Base-by-base conservation (phyloP, 1,140 invertebrate genomes). In the Caerostris darwini region DNA sequence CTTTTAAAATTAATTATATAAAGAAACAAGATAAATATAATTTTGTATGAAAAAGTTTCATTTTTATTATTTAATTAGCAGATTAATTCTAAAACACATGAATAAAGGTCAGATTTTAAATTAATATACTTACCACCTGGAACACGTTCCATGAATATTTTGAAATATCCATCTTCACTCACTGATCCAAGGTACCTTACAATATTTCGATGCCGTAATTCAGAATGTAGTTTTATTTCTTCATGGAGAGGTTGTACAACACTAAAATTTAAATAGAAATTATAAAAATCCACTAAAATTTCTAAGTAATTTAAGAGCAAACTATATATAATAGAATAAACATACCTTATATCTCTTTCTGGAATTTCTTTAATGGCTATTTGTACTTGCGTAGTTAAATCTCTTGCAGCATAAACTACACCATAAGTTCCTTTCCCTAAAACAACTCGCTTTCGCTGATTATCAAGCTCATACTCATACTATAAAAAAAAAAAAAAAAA, bases 141-240 rank as follows among this genome's bases (percentile, higher is more conserved):
- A 64, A 99, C 99, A 97, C 99, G 98, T 96, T 99, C 99, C 99
- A 99, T 99, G 96, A 99, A 99, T 95, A 99, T 99, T 96, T 99
- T 99, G 92, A 97, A 97, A 95, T 99, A 99, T 69, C 98, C 99
- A 96, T 99, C 97, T 96, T 99, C 99, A 94, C 98, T 99, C 64
- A 98, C 97, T 58, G 99, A 99, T 0, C 99, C 99, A 57, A 99
- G 97, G 96, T 99, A 99, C 96, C 98, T 98, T 0, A 99, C 99
- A 95, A 99, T 99, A 96, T 99, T 99, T 95, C 98, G 97, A 96
- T 99, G 99, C 2, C 98, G 97, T 61, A 99, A 96, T 95, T 99
- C 98, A 17, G 99, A 99, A 96, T 99, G 99, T 53, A 99, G 97
- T 95, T 99, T 98, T 95, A 99, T 99, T 96, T 99, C 99, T 96